Evolutionary conservation across 2,888 invertebrate species (phyloP).

Genomic region (Syrista parreyssii): DNA sequence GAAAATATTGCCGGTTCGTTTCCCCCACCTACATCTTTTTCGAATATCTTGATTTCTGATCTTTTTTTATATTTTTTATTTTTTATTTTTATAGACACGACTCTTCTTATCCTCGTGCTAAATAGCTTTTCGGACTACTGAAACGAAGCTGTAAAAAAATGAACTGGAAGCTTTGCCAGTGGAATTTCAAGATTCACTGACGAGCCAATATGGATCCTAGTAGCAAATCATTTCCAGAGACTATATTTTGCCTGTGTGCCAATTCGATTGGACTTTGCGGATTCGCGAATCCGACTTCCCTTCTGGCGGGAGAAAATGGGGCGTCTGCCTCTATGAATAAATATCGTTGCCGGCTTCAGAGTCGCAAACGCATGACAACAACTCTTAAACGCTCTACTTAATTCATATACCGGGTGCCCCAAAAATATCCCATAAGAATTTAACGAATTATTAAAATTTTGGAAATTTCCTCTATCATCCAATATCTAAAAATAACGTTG

Average conservation of each 20-base stretch:
- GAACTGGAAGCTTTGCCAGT: neutral
- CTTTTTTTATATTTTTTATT: neutral
- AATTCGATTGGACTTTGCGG: slow-evolving; percentile 10
- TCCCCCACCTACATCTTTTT: neutral
- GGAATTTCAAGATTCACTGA: neutral
- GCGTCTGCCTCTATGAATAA: slow-evolving; percentile 30
- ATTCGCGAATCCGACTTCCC: slow-evolving; percentile 2
- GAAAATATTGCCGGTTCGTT: neutral
- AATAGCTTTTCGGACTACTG: neutral
- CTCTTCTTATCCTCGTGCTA: neutral
- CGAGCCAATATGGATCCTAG: neutral
- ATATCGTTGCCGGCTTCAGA: neutral
- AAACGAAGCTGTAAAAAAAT: neutral
- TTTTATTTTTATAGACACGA: neutral
- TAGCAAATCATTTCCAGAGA: neutral
- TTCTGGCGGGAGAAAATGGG: slow-evolving; percentile 32
- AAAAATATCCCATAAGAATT: neutral
- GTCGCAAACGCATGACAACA: slow-evolving; percentile 1
- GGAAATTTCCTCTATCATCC: neutral
- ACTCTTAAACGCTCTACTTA: slow-evolving; percentile 2
- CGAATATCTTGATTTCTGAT: neutral
- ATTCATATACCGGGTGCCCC: neutral
- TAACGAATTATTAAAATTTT: neutral
- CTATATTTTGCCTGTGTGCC: slow-evolving; percentile 19
- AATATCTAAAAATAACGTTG: neutral